A percentile compares a stretch with the other conserved stretches of the same genome.
Conservation (phyloP, 53 echinoderm and acorn worm genomes). For the Crossaster papposus region DNA sequence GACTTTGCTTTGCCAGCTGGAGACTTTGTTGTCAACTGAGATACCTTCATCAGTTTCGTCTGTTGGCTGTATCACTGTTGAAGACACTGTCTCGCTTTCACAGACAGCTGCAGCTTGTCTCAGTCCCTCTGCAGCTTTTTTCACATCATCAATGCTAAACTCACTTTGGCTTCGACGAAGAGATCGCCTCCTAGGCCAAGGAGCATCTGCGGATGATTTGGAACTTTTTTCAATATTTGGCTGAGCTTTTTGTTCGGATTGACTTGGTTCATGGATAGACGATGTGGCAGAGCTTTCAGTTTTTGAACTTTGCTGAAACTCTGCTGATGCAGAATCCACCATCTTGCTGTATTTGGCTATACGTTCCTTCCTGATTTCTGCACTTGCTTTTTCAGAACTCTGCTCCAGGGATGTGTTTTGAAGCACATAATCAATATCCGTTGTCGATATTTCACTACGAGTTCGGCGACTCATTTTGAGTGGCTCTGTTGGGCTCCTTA, state of each 20-base stretch:
- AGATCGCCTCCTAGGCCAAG: background rate
- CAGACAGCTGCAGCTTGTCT: slow-evolving; percentile 2
- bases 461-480: slow-evolving; percentile 18
- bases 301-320: background rate
- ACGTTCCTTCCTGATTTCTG: slow-evolving; percentile 44
- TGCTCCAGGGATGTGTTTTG: slow-evolving; percentile 3
- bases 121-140: slow-evolving; percentile 14
- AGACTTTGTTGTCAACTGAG: slow-evolving; percentile 50
- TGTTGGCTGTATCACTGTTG: background rate
- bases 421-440: slow-evolving; percentile 23
- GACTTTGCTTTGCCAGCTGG: slow-evolving; percentile 62
- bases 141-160: slow-evolving; percentile 25
- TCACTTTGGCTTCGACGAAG: slow-evolving; percentile 50
- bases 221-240: background rate
- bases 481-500: slow-evolving; percentile 15
- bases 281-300: background rate
- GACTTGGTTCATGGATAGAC: background rate
- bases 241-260: background rate
- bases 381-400: slow-evolving; percentile 37
- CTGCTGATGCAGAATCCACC: background rate
- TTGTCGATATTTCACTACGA: slow-evolving; percentile 13
- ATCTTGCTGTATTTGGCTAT: slow-evolving; percentile 34
- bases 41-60: slow-evolving; percentile 15
- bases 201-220: background rate
- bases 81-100: background rate